These are phyloP conservation scores for Archocentrus centrarchus DNA, from an alignment of 2,113 vertebrate genomes.

Conservation along the genomic window DNA sequence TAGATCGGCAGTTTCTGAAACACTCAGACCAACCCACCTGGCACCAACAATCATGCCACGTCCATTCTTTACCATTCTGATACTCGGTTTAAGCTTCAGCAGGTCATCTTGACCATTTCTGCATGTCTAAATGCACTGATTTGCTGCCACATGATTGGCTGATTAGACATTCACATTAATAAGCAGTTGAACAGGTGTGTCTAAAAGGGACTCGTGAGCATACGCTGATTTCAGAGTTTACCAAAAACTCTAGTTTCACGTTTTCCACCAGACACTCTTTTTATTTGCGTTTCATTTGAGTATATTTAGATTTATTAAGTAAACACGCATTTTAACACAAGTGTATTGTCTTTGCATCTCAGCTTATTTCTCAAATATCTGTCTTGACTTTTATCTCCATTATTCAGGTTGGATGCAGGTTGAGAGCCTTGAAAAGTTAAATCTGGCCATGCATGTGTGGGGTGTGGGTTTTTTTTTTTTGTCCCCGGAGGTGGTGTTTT, in stretches of 20 bases:
- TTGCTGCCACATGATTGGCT: not conserved
- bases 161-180: not conserved
- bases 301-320: not conserved
- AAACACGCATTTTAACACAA: not conserved
- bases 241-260: accelerated
- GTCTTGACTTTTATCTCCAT: not conserved
- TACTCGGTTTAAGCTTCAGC: not conserved
- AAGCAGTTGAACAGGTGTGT: not conserved
- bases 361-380: not conserved
- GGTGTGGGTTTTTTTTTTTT: constrained; percentile 27
- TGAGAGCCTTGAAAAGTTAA: not conserved
- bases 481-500: constrained; percentile 43
- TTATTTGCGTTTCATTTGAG: not conserved
- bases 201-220: too few species aligned
- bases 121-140: not conserved
- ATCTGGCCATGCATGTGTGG: constrained; percentile 33
- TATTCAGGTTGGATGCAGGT: not conserved
- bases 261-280: not conserved
- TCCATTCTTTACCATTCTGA: not conserved
- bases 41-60: accelerated
- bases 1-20: not conserved
- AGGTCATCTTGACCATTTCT: too few species aligned
- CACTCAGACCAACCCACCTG: not conserved
- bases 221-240: not conserved
- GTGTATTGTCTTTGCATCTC: not conserved